These are phyloP conservation scores for Drosophila melanosoma DNA, from an alignment of 2,888 invertebrate genomes.

Conservation along the genomic window DNA sequence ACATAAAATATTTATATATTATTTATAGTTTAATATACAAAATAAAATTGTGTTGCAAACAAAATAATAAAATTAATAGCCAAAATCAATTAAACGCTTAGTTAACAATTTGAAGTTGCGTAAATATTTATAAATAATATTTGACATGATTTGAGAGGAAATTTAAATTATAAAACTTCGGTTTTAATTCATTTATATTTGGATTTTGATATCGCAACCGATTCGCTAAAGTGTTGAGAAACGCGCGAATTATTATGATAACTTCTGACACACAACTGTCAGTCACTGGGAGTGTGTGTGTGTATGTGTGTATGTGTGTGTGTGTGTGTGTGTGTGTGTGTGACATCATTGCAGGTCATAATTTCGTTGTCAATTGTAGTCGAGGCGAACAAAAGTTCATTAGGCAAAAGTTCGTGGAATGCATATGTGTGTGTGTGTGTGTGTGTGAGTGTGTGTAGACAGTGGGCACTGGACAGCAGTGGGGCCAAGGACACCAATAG, in stretches of 20 bases:
- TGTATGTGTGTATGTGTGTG: neutral
- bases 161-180: neutral
- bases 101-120: no score
- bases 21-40: no score
- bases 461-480: slow-evolving; percentile 1
- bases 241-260: slow-evolving; percentile 47
- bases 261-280: slow-evolving; percentile 13
- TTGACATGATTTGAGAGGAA: neutral
- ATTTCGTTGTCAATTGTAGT: slow-evolving; percentile 53
- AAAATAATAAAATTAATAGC: no score
- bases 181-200: neutral
- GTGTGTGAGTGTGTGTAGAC: neutral
- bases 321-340: neutral
- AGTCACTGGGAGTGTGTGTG: neutral
- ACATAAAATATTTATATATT: no score
- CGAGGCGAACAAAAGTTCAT: slow-evolving; percentile 62
- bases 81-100: no score
- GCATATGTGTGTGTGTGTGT: slow-evolving; percentile 32
- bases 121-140: neutral
- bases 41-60: no score
- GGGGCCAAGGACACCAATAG: slow-evolving; percentile 47
- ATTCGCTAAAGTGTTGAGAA: neutral
- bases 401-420: slow-evolving; percentile 59
- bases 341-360: slow-evolving; percentile 33
- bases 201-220: neutral